Base-by-base conservation (phyloP, 2,113 vertebrate genomes). In the Ia io region DNA sequence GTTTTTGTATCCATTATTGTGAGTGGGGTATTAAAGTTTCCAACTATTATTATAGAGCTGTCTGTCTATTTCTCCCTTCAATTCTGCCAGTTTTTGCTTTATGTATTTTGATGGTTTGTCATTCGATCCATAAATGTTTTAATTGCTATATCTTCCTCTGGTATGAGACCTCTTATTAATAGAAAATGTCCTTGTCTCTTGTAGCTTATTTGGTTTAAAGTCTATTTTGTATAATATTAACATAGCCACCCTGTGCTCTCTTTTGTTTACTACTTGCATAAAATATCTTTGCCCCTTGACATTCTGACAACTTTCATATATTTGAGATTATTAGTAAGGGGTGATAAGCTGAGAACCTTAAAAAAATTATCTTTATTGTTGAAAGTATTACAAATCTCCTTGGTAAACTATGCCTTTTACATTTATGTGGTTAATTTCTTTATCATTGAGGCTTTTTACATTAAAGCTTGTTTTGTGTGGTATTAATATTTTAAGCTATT, bases 381-480 rank as follows among this genome's bases (percentile, higher is more conserved):
- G 51, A 51, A 51, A 51, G 51, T 51, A 51, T 51, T 51, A 51
- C 85, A 56, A 69, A 88, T 22, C 42, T 71, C 13, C 20, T 61
- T 91, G 61, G 23, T 77, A 78, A 87, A 87, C 61, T 71, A 80
- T 37, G 44, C 14, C 30, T 74, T 86, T 95, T 76, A 76, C 3
- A 79, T 76, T 47, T 70, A 65, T 53, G 14, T 86, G 71, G 32
- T 70, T 93, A 25, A 91, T 63, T 65, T 88, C 83, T 87, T 93
- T 49, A 25, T 30, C 37, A 42, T 47, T 84, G 51, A 6, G 5
- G 42, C 14, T 80, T 73, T 78, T 88, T 88, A 40, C 13, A 88
- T 73, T 91, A 79, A 88, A 74, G 32, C 22, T 82, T 88, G 12
- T 74, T 93, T 88, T 91, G 28, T 88, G 37, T 51, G 22, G 78